phyloP scores from a whole-genome alignment of 2,113 vertebrate genomes.

The Periophthalmodon schlosseri region DNA sequence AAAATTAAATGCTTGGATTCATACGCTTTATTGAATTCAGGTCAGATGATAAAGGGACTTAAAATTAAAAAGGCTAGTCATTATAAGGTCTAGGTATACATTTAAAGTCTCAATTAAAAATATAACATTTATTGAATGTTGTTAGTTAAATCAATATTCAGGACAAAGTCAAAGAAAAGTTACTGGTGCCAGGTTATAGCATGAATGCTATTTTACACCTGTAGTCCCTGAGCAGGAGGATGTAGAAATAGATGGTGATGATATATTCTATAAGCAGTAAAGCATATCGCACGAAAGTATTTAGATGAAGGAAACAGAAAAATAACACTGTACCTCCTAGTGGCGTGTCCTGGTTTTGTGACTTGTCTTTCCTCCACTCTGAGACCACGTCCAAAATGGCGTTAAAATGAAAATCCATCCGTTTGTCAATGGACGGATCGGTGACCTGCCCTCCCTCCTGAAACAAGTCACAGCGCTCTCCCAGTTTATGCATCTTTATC shows the following conservation, averaged over 20 bases:
- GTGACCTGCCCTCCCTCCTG: constrained; percentile 92
- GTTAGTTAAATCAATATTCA: no score
- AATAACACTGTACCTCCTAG: constrained; percentile 82
- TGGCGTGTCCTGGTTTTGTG: constrained; percentile 88
- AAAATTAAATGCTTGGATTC: background rate
- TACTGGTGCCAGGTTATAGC: no score
- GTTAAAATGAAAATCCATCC: constrained; percentile 99
- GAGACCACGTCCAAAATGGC: constrained; percentile 96
- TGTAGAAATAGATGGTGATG: background rate
- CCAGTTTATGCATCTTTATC: constrained; percentile 93
- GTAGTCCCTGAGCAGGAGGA: no score
- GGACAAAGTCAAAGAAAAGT: no score
- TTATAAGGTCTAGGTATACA: no score
- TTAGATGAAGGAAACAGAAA: background rate
- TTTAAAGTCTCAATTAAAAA: no score
- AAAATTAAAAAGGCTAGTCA: no score
- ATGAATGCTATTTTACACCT: no score
- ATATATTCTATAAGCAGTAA: background rate
- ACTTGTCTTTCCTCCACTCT: constrained; percentile 99
- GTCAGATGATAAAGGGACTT: no score
- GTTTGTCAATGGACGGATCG: constrained; percentile 94
- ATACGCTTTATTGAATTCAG: background rate
- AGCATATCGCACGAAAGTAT: background rate
- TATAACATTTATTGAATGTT: no score
- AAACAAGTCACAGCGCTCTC: constrained; percentile 94